Evolutionary conservation across 2,888 invertebrate species (phyloP).

Genomic region (Papilio demoleus): DNA sequence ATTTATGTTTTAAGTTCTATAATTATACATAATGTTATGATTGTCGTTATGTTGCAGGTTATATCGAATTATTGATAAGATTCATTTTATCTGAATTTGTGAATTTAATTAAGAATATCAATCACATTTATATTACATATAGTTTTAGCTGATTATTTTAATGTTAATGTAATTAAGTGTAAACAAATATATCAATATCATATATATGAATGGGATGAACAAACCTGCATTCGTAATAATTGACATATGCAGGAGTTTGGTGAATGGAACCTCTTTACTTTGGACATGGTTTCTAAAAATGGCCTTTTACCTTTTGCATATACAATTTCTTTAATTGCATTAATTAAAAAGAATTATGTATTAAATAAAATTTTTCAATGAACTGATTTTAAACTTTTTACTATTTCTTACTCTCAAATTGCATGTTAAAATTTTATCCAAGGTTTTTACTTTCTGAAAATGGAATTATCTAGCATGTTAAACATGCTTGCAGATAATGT

Average conservation of each 20-base stretch:
- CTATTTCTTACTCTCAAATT: constrained; percentile 2
- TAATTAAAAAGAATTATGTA: background rate
- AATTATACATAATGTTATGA: constrained; percentile 15
- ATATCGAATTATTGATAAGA: constrained; percentile 1
- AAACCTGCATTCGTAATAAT: constrained; percentile 22
- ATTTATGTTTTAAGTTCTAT: constrained; percentile 22
- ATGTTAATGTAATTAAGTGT: constrained; percentile 11
- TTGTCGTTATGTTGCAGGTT: constrained; percentile 4
- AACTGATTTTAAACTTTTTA: constrained; percentile 31
- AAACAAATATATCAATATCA: constrained; percentile 6
- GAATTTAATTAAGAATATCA: constrained; percentile 8
- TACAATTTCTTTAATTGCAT: background rate
- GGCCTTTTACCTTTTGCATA: no score
- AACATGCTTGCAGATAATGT: constrained; percentile 53
- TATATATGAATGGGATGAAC: no score
- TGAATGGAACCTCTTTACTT: no score
- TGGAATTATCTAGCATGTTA: constrained; percentile 46
- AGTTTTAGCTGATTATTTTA: background rate
- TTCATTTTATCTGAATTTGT: background rate
- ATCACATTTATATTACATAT: background rate
- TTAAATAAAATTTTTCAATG: constrained; percentile 4
- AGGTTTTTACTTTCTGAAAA: constrained; percentile 41
- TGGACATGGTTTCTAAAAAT: no score
- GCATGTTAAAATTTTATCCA: background rate
- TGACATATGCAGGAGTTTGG: constrained; percentile 3